Evolutionary conservation across 92 coral and sea anemone genomes (phyloP), one percentile per base, ranked within the genome.

Genomic region (Nematostella vectensis): DNA sequence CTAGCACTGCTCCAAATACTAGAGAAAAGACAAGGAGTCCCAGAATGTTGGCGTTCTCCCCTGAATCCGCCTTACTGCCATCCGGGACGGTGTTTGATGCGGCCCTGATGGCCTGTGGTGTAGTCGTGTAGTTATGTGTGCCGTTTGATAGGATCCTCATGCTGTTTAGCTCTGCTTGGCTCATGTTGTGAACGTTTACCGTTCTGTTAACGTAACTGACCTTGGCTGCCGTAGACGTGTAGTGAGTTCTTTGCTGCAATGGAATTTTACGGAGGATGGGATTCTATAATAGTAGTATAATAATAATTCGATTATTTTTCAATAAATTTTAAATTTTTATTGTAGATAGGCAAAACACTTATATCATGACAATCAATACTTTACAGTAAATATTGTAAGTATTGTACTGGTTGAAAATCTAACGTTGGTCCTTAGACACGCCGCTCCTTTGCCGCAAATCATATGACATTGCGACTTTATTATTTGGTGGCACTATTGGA

Each of bases 1-100:
- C 88, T 29, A 91, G 63, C 17, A 91, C 83, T 51, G 78, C 66
- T 27, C 98, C 98, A 78, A 91, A 91, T 58, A 80, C 93, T 26
- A 91, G 74, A 4, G 95, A 86, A 59, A 91, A 86, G 22, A 82
- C 76, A 0, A 86, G 79, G 47, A 91, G 63, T 0, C 98, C 98
- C 54, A 91, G 83, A 16, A 91, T 68, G 61, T 91, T 91, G 48
- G 80, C 57, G 20, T 79, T 72, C 2, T 80, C 83, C 26, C 67
- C 58, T 1, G 87, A 78, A 26, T 88, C 85, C 4, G 67, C 69
- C 56, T 38, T 57, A 4, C 59, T 31, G 4, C 98, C 98, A 65
- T 39, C 59, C n/a, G 88, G 94, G 22, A 77, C 58, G 11, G 88
- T 77, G 33, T 85, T 82, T 18, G 95, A 81, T 2, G 76, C 81